phyloP scores from a whole-genome alignment of 23 tunicate species.

The Clavelina lepadiformis region DNA sequence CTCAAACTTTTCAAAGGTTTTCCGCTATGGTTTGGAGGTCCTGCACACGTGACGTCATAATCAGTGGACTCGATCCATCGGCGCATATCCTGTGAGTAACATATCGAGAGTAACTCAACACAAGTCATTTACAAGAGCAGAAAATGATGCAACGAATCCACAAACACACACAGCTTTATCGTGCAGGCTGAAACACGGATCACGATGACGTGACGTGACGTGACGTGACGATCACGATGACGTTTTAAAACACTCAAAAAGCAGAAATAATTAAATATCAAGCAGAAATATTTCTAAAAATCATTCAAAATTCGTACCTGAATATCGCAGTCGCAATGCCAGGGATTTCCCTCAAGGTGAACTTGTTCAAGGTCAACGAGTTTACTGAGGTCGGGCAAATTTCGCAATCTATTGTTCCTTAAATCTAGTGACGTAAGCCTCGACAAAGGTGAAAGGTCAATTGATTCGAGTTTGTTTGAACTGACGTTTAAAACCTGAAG shows the following conservation, averaged over 20 bases:
- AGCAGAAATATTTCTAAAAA: too few species aligned
- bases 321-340: not conserved
- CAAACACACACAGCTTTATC: too few species aligned
- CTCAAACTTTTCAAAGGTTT: slow-evolving; percentile 15
- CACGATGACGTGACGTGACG: too few species aligned
- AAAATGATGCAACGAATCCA: too few species aligned
- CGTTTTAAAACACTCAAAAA: too few species aligned
- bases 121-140: too few species aligned
- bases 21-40: slow-evolving; percentile 9
- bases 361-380: not conserved
- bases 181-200: too few species aligned
- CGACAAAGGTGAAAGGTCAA: not conserved
- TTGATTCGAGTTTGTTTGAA: not conserved
- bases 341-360: not conserved
- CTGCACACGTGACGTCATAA: slow-evolving; percentile 26
- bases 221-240: too few species aligned
- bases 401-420: not conserved
- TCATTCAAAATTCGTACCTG: too few species aligned
- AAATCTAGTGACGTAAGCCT: not conserved
- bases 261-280: too few species aligned
- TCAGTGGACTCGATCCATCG: slow-evolving; percentile 45
- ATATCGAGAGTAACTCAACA: too few species aligned
- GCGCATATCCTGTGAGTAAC: slow-evolving; percentile 32
- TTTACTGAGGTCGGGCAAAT: not conserved
- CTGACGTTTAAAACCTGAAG: not conserved